Base-by-base conservation (phyloP, 2,888 invertebrate genomes). In the Luperina testacea region DNA sequence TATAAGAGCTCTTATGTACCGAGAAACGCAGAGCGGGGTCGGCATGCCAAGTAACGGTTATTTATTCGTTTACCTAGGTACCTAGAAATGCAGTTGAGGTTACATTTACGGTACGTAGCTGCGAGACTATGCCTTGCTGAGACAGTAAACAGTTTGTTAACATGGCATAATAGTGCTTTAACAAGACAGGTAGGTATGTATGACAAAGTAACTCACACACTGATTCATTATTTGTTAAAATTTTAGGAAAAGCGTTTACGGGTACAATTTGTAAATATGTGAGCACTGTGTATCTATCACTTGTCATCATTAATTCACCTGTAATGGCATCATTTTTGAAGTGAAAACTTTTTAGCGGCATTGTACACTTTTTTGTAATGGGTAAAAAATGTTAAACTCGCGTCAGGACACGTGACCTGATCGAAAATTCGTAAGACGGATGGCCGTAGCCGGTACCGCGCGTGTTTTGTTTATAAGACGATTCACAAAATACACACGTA, bases 1-100 rank as follows among this genome's bases (percentile, higher is more conserved):
- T 85, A 79, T 79, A 84, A 82, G 86, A 76, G 84, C 82, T 74
- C 82, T 84, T 84, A 79, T 72, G 86, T 57, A 63, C 68, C 75
- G 67, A 15, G 74, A 57, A 76, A 76, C 76, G 76, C 68, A 74
- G 71, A 48, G 32, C 48, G 63, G 72, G 72, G 72, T 72, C 27
- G 57, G 73, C 64, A 65, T 77, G 82, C 76, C 75, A 82, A 85
- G 76, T 65, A 75, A 65, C 42, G 6, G 73, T 79, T 79, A 84
- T 82, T 82, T 76, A 85, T 85, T 76, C 72, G 68, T 72, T 71
- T 48, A 82, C 65, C 68, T 61, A 72, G 70, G 67, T 53, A 69
- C 75, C 71, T 73, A 72, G 75, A 78, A 65, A 76, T 79, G 75
- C 42, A 84, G 85, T 85, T 79, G 74, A 64, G 68, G 57, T 63